Conservation (phyloP, 2,888 invertebrate species). For the Eristalis arbustorum region DNA sequence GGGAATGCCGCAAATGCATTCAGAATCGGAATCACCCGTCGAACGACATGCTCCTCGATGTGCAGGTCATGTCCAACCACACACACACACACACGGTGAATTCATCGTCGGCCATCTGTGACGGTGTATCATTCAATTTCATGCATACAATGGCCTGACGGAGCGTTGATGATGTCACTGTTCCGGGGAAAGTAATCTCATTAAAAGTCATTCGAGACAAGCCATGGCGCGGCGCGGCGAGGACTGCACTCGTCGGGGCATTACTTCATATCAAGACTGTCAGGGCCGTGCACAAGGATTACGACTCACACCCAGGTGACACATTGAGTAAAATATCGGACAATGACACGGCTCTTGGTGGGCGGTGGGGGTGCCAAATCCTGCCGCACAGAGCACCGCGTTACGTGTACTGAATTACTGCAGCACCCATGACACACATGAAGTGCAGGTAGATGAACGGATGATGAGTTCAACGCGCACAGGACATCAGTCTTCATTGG, state of each 20-base stretch:
- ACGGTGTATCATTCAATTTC: conserved; percentile 25
- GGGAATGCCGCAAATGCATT: background rate
- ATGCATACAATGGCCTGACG: conserved; percentile 37
- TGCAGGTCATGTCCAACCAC: background rate
- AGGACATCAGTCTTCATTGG: conserved; percentile 54
- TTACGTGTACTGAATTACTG: conserved; percentile 38
- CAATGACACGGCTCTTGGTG: conserved; percentile 6
- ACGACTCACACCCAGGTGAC: conserved; percentile 33
- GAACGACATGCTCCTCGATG: background rate
- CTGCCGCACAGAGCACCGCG: background rate
- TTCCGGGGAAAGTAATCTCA: conserved; percentile 51
- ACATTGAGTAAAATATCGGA: conserved; percentile 47
- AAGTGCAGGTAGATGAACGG: conserved; percentile 32
- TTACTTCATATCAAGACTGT: conserved; percentile 48
- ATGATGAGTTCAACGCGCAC: conserved; percentile 41
- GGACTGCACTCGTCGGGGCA: conserved; percentile 4
- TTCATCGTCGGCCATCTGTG: conserved; percentile 14
- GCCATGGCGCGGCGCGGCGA: background rate
- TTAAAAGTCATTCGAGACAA: conserved; percentile 49
- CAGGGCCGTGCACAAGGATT: conserved; percentile 39
- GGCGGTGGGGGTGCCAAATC: background rate
- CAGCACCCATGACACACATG: conserved; percentile 25
- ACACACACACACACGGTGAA: background rate
- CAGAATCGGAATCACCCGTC: background rate
- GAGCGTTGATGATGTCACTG: conserved; percentile 57